These are phyloP conservation scores for Tipula vernalis DNA, from an alignment of 2,888 invertebrate species.

Conservation along the genomic window DNA sequence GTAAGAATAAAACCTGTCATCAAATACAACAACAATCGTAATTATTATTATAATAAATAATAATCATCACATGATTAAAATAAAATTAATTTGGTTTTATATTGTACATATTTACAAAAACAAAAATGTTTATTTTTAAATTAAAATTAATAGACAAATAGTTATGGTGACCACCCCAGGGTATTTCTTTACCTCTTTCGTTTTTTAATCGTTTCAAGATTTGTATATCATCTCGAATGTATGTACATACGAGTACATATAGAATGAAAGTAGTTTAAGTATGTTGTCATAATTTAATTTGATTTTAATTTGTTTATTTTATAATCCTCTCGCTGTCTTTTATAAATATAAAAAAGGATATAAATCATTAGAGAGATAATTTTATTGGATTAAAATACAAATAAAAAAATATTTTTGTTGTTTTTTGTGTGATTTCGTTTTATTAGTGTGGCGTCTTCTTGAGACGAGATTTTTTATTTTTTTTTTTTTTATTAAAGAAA, in stretches of 20 bases:
- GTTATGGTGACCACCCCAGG: background rate
- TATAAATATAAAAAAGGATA: background rate
- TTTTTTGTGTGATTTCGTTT: background rate
- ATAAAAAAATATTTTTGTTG: background rate
- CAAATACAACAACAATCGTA: background rate
- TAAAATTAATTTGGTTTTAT: background rate
- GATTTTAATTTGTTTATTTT: background rate
- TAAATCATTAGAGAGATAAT: background rate
- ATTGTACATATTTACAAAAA: background rate
- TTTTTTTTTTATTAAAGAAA: background rate
- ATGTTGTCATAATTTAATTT: slow-evolving; percentile 4
- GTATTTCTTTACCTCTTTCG: background rate
- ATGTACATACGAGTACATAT: too few species aligned
- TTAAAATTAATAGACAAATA: background rate
- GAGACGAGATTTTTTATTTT: background rate
- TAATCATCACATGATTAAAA: background rate
- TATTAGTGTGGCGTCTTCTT: background rate
- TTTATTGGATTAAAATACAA: background rate
- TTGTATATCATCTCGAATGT: background rate
- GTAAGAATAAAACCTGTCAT: background rate
- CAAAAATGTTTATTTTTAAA: background rate
- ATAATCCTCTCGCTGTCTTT: background rate
- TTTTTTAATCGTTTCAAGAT: background rate
- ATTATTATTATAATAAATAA: background rate
- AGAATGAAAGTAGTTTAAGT: background rate